A percentile compares a stretch with the other conserved stretches of the same genome.
phyloP scores from a whole-genome alignment of 2,888 invertebrate genomes.

The Drosophila histrio region DNA sequence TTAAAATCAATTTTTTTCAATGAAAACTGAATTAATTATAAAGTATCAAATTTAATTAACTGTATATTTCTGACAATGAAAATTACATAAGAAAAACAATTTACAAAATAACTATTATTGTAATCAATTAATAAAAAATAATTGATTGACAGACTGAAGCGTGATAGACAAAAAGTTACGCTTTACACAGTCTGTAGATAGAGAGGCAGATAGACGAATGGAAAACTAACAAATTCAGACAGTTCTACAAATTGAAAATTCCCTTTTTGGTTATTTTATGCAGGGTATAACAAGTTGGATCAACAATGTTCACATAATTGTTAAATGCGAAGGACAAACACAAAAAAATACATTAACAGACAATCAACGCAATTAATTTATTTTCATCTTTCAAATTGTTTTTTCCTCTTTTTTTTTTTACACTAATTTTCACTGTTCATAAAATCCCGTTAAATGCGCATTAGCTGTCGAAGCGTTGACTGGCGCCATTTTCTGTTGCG shows the following conservation, averaged over 20 bases:
- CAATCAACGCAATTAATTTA: constrained; percentile 50
- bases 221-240: background rate
- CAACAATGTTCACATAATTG: constrained; percentile 4
- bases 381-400: constrained; percentile 22
- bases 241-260: too few species aligned
- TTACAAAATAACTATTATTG: constrained; percentile 11
- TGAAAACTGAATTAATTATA: constrained; percentile 8
- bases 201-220: background rate
- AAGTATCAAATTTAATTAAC: constrained; percentile 3
- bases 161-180: background rate
- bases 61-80: constrained; percentile 2
- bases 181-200: background rate
- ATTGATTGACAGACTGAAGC: background rate
- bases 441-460: constrained; percentile 46
- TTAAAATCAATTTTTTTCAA: background rate
- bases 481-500: constrained; percentile 32
- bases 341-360: constrained; percentile 14
- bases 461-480: constrained; percentile 27
- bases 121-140: background rate
- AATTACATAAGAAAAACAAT: background rate
- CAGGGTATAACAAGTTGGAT: background rate
- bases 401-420: background rate
- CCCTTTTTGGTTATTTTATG: background rate
- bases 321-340: background rate
- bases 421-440: constrained; percentile 32